Base-by-base conservation (phyloP, 1,140 invertebrate genomes). In the Lordiphosa stackelbergi region DNA sequence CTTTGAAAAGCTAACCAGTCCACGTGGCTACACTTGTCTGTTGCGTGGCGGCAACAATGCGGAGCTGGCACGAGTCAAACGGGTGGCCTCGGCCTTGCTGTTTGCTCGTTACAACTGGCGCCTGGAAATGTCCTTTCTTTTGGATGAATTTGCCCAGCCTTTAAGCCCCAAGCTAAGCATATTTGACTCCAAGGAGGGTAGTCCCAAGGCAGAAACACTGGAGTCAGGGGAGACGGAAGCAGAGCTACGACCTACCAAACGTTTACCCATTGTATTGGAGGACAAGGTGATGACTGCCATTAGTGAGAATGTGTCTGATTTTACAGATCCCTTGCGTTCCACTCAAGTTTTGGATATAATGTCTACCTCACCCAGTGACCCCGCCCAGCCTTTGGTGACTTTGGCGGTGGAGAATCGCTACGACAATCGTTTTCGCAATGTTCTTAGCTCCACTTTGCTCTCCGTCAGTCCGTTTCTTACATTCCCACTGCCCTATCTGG, bases 81-180 rank as follows among this genome's bases (percentile, higher is more conserved):
- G 91, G 55, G 94, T 98, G 0, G 91, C 94, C 0, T 92, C 92
- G 13, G 94, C 94, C 61, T 91, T 97, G 89, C 90, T 97, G 0
- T 95, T 96, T 73, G 92, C 95, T 0, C 91, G 92, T 35, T 98
- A 98, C 83, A 97, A 97, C 66, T 96, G 95, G 92, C 91, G 95
- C 53, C 88, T 98, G 4, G 97, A 99, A 89, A 94, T 94, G 72
- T 94, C 96, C 0, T 98, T 97, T 87, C 89, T 98, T 16, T 93
- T 95, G 88, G 96, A 90, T 56, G 88, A 89, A 61, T 90, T 89
- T 60, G 90, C 89, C 0, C 83, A 88, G 62, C 89, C 90, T 0
- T 84, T 89, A 8, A 84, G 61, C 13, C 86, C 52, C 54, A 88
- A 86, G 24, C 66, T 69, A 41, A 85, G 71, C 8, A 73, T 77